These are phyloP conservation scores for Peromyscus polionotus DNA, from an alignment of 2,113 vertebrate genomes.

Conservation along the genomic window DNA sequence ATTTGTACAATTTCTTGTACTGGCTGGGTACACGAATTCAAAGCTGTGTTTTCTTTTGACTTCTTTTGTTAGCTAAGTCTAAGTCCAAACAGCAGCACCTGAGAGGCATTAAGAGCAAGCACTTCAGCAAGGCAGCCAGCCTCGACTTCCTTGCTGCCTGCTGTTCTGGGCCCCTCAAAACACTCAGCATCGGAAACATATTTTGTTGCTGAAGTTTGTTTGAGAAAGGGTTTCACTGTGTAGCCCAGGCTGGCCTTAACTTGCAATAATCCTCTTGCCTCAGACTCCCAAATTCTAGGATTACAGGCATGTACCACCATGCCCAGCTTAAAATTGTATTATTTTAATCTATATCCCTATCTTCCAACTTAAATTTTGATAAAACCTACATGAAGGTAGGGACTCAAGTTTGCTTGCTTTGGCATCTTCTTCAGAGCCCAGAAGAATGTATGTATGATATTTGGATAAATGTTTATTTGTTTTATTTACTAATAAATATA, in stretches of 20 bases:
- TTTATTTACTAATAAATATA: background rate
- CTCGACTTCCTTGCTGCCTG: background rate
- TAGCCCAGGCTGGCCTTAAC: background rate
- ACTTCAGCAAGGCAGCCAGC: background rate
- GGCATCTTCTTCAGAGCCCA: background rate
- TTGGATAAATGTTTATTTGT: background rate
- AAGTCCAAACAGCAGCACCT: background rate
- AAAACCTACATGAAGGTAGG: background rate
- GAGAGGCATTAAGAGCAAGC: background rate
- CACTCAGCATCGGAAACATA: background rate
- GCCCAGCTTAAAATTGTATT: background rate
- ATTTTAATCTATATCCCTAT: background rate
- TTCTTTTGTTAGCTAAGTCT: background rate
- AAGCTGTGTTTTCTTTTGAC: background rate
- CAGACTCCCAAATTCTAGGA: background rate
- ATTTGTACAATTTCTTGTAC: background rate
- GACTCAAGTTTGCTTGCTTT: background rate
- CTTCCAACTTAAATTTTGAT: background rate
- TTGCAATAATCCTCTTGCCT: background rate
- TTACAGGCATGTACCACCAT: background rate
- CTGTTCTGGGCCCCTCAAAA: background rate
- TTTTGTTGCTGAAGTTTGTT: background rate
- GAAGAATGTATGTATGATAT: background rate
- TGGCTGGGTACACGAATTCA: background rate
- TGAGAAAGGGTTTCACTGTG: background rate